A percentile compares a stretch with the other conserved stretches of the same genome.
phyloP scores from a whole-genome alignment of 1,140 invertebrate species.

The Metopolophium dirhodum region DNA sequence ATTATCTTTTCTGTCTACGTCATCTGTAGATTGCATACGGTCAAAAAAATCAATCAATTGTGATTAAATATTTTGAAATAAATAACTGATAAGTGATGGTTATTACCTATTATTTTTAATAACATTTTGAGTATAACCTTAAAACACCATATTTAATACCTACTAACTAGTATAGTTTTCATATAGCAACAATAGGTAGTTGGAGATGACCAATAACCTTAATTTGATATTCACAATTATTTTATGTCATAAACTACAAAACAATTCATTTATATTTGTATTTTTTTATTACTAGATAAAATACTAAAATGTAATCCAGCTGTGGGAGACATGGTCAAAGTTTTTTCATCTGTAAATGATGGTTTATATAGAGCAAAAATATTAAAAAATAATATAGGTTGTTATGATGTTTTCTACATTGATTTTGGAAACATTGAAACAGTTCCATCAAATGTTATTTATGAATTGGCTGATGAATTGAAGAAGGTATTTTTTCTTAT shows the following conservation, averaged over 20 bases:
- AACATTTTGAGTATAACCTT: no score
- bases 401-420: constrained; percentile 33
- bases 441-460: background rate
- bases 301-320: background rate
- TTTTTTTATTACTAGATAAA: constrained; percentile 14
- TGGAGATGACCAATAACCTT: background rate
- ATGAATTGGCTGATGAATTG: constrained; percentile 38
- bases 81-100: no score
- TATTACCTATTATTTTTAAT: no score
- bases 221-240: background rate
- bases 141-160: no score
- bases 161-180: no score
- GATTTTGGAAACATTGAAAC: constrained; percentile 34
- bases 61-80: no score
- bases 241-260: no score
- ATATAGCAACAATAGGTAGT: background rate
- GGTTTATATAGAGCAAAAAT: background rate
- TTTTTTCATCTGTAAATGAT: background rate
- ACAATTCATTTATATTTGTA: background rate
- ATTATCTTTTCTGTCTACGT: no score
- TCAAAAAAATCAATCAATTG: no score
- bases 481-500: constrained; percentile 13
- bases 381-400: background rate
- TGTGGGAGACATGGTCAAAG: constrained; percentile 33
- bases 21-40: no score